phyloP scores from a whole-genome alignment of 2,888 invertebrate genomes.

The Xiphydria camelus region DNA sequence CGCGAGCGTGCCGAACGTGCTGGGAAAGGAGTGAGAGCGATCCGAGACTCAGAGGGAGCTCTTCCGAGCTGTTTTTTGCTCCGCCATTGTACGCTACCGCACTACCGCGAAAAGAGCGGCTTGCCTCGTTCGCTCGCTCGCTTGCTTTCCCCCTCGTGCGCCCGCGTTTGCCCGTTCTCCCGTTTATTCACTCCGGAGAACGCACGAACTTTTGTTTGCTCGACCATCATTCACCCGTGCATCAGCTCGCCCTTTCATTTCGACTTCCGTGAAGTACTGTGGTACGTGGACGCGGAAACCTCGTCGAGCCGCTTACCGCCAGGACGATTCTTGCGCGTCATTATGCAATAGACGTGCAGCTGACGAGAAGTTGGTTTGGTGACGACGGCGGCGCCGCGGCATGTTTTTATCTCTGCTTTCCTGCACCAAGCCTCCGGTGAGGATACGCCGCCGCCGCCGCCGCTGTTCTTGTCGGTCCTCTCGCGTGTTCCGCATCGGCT shows the following conservation, averaged over 20 bases:
- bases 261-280: background rate
- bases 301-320: constrained; percentile 13
- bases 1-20: constrained; percentile 25
- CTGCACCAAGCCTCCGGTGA: constrained; percentile 10
- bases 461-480: constrained; percentile 3
- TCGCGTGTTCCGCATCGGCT: constrained; percentile 13
- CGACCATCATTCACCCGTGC: too few relatives aligned
- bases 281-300: constrained; percentile 9
- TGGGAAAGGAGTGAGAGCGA: constrained; percentile 27
- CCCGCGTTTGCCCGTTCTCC: background rate
- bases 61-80: constrained; percentile 17
- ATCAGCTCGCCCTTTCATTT: too few relatives aligned
- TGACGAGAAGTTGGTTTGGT: constrained; percentile 23
- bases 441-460: constrained; percentile 5
- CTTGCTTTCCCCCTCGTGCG: constrained; percentile 14
- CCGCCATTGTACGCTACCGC: constrained; percentile 39
- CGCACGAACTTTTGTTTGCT: too few relatives aligned
- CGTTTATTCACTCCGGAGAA: background rate
- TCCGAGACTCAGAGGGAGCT: background rate
- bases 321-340: constrained; percentile 41
- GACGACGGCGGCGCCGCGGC: constrained; percentile 20
- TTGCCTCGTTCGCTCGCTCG: constrained; percentile 22
- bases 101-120: constrained; percentile 29
- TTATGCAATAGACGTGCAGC: constrained; percentile 49
- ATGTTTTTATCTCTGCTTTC: constrained; percentile 34